Evolutionary conservation across 2,797 vertebrate genomes (phyloP), one percentile per base, ranked within the genome.

Genomic region (Rhinophrynus dorsalis): DNA sequence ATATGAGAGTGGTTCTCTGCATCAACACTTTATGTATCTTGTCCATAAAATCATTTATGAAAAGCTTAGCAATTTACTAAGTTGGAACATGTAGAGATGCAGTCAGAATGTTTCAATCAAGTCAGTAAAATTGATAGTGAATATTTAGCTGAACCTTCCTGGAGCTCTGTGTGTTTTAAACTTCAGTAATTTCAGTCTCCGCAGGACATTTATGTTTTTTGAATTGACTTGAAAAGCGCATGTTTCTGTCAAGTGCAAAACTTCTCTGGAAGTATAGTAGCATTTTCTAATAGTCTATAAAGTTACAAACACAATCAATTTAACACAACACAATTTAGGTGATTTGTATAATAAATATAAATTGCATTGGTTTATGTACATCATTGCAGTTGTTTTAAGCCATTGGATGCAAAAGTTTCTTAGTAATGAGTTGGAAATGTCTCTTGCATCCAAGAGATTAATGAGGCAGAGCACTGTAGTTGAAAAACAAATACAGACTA

Each of bases 151-250:
- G 21, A 6, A 18, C 30, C 33, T 37, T 66, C 4, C 18, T 8
- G 40, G 23, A 38, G 13, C 52, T 45, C 38, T 15, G 42, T 12
- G n/a, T 9, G 40, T n/a, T 24, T 44, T 44, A 23, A 50, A 37
- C 50, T 55, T 38, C 40, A 24, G 13, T 45, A 45, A 56, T 56
- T 47, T 40, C n/a, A 47, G 27, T 67, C 64, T 56, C 64, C 20
- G 24, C 51, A 66, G 63, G 51, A 45, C 12, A 55, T 66, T 56
- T 24, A 56, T 33, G 20, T 15, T 45, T 45, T 56, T 30, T 29
- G 51, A 66, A 55, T 66, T 66, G 61, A 47, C 35, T 40, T 38
- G 26, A 44, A 37, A 27, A 44, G 55, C 4, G 3, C 5, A 42
- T 15, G 38, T 18, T 18, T 44, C 15, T 44, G 17, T 20, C 40